Evolutionary conservation across 2,888 invertebrate genomes (phyloP).

Genomic region (Limenitis camilla): DNA sequence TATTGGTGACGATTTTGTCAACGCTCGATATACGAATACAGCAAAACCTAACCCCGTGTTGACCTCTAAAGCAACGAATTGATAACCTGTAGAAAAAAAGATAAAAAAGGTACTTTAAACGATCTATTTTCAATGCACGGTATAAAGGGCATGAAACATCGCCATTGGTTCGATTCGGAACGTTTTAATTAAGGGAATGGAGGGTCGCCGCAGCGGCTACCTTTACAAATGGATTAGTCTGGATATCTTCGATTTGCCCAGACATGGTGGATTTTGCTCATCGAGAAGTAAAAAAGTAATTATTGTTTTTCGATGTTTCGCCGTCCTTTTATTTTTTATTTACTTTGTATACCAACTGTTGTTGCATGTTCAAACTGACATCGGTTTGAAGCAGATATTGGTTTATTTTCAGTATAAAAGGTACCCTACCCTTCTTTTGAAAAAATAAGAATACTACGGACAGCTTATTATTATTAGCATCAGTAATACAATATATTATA

Average conservation of each 20-base stretch:
- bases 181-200: constrained; percentile 68
- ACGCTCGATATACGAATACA: not conserved
- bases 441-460: too few species aligned
- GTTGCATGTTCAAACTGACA: too few species aligned
- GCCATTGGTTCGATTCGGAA: constrained; percentile 36
- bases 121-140: constrained; percentile 19
- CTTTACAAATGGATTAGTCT: constrained; percentile 64
- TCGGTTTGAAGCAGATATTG: too few species aligned
- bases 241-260: constrained; percentile 47
- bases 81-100: constrained; percentile 8
- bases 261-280: constrained; percentile 10
- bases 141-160: constrained; percentile 28
- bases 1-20: not conserved
- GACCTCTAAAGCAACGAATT: constrained; percentile 7
- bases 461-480: not conserved
- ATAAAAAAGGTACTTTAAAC: constrained; percentile 17
- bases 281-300: constrained; percentile 11
- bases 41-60: not conserved
- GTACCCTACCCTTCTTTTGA: too few species aligned
- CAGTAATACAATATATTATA: not conserved
- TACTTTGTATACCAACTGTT: too few species aligned
- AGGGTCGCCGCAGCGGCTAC: constrained; percentile 28
- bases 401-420: too few species aligned
- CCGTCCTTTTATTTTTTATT: constrained; percentile 5
- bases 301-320: constrained; percentile 9